Evolutionary conservation across 1,140 invertebrate genomes (phyloP), one percentile per base, ranked within the genome.

Genomic region (Melitaea cinxia): DNA sequence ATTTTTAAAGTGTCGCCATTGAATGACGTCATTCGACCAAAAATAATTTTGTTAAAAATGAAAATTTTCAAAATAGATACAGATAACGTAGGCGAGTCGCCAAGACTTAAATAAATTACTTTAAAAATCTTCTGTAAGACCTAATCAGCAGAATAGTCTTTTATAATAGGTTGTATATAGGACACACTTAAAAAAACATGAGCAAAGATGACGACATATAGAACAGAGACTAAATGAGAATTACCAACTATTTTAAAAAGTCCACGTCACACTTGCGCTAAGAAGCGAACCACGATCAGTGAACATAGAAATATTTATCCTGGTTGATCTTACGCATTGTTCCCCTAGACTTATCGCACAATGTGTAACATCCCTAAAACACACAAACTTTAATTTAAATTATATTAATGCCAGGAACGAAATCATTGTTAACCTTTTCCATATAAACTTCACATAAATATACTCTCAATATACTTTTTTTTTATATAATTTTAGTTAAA

Each of bases 1-100:
- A 39, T 15, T 59, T 47, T 14, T 33, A 26, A 47, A 21, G 33
- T 52, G 58, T 26, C 24, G 19, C 45, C 47, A 49, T 47, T 47
- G n/a, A 4, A 24, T 21, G 42, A 47, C 21, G 10, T 35, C 2
- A 6, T 35, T 10, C 12, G n/a, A 39, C 3, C 35, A 39, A 39
- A 39, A 1, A 14, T 39, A 39, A 4, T 14, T 39, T 7, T 15
- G 15, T 4, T 4, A 17, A 4, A 42, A 15, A 15, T 3, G 0
- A 6, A 15, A 15, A 15, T 39, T 39, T 39, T 39, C 14, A 15
- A 6, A 42, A 17, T 17, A 17, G 5, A 42, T 1, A 17, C 7
- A 42, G 3, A 39, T 15, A n/a, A n/a, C 28, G 28, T 39, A 15
- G 37, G 14, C 15, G 1, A 5, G 7, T 33, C 7, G 12, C 12